Conservation (phyloP, 2,113 vertebrate species). For the Hassar affinis region DNA sequence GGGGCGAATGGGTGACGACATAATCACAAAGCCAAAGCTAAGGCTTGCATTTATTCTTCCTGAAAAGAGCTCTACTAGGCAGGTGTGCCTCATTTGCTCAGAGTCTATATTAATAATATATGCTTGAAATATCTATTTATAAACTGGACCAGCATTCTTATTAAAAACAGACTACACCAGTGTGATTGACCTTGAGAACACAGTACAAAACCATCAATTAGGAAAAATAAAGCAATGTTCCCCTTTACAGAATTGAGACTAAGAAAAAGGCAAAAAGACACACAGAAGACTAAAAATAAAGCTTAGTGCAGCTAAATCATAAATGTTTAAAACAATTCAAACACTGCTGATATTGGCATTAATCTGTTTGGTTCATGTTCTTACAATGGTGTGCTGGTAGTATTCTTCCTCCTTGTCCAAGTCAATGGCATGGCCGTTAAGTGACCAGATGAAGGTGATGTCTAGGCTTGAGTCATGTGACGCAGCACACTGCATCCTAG, state of each 20-base stretch:
- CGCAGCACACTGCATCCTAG: conserved; percentile 87
- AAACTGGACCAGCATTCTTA: background rate
- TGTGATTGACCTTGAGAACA: background rate
- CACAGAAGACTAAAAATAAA: background rate
- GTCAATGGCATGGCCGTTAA: conserved; percentile 86
- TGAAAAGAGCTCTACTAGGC: no score
- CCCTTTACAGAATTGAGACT: background rate
- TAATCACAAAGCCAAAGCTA: no score
- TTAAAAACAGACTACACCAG: background rate
- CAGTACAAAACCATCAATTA: background rate
- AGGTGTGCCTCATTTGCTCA: no score
- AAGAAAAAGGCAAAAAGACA: background rate
- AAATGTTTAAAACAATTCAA: background rate
- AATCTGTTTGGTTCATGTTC: conserved; percentile 35
- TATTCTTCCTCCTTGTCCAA: conserved; percentile 81
- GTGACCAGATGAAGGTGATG: conserved; percentile 92
- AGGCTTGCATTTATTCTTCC: no score
- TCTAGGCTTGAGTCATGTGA: conserved; percentile 85
- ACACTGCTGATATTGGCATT: background rate
- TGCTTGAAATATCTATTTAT: background rate
- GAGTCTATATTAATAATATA: no score
- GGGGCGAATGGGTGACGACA: no score
- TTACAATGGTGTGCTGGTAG: conserved; percentile 85
- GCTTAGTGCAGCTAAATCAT: background rate
- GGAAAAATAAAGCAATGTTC: background rate